Conservation (phyloP, 92 coral and sea anemone genomes). For the Scolanthus callimorphus region DNA sequence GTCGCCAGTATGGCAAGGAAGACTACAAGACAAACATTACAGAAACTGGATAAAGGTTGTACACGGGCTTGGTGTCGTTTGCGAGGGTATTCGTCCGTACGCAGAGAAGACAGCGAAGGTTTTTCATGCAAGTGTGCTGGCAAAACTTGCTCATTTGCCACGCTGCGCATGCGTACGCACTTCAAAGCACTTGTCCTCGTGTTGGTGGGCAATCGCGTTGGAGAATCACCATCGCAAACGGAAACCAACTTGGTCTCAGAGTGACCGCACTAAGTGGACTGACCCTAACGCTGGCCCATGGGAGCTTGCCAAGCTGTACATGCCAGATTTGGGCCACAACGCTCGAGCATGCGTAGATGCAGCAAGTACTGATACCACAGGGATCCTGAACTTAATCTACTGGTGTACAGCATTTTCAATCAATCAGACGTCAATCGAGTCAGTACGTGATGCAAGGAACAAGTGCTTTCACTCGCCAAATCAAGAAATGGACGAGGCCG, state of each 20-base stretch:
- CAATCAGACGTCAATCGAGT: constrained; percentile 37
- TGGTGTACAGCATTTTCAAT: constrained; percentile 55
- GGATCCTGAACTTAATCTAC: constrained; percentile 62
- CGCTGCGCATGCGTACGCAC: constrained; percentile 42
- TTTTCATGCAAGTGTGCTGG: constrained; percentile 30
- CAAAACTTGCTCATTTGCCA: constrained; percentile 20
- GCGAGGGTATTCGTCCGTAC: constrained; percentile 62
- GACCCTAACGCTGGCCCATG: constrained; percentile 68
- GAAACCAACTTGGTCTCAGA: constrained; percentile 69
- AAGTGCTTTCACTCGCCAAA: constrained; percentile 75
- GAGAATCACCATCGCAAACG: constrained; percentile 19
- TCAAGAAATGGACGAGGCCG: constrained; percentile 36
- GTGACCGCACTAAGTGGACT: constrained; percentile 64
- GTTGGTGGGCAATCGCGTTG: constrained; percentile 72
- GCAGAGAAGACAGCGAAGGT: constrained; percentile 23
- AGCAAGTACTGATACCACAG: constrained; percentile 63
- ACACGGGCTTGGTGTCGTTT: constrained; percentile 42
- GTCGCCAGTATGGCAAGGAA: constrained; percentile 3
- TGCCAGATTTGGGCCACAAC: constrained; percentile 54
- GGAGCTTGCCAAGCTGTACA: constrained; percentile 86
- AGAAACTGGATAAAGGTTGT: constrained; percentile 87
- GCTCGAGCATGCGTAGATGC: constrained; percentile 27
- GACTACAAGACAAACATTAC: constrained; percentile 51
- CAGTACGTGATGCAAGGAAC: constrained; percentile 57
- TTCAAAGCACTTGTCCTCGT: constrained; percentile 27